phyloP scores from a whole-genome alignment of 2,797 vertebrate species.

The Anisognathus igniventris region DNA sequence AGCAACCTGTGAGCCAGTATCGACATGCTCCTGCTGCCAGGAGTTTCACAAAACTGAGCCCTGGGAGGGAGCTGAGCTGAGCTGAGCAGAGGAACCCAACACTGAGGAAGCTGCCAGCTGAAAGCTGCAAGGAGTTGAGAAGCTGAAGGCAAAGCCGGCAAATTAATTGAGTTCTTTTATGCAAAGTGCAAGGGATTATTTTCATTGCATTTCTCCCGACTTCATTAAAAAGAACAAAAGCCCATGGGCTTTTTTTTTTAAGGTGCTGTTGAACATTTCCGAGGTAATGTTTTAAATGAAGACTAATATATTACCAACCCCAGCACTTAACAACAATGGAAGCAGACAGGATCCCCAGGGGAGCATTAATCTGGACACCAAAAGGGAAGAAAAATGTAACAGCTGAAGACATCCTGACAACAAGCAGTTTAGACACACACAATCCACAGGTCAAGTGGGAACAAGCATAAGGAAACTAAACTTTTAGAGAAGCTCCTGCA shows the following conservation, averaged over 20 bases:
- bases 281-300: conserved; percentile 17
- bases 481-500: neutral
- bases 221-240: conserved; percentile 36
- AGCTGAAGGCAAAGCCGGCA: neutral
- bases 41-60: neutral
- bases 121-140: neutral
- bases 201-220: conserved; percentile 12
- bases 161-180: conserved; percentile 16
- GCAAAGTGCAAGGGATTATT: neutral
- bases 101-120: neutral
- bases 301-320: neutral
- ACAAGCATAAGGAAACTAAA: neutral
- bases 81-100: neutral
- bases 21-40: neutral
- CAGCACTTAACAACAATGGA: conserved; percentile 1
- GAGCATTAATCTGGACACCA: neutral
- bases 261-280: conserved; percentile 21
- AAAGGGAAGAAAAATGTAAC: conserved; percentile 5
- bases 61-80: neutral
- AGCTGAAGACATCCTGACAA: neutral
- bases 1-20: neutral
- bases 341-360: conserved; percentile 13
- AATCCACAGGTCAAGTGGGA: neutral
- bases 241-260: conserved; percentile 16
- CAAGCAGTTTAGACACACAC: rapidly evolving